Base-by-base conservation (phyloP, 2,797 vertebrate species). In the Phoxinus dragarum region DNA sequence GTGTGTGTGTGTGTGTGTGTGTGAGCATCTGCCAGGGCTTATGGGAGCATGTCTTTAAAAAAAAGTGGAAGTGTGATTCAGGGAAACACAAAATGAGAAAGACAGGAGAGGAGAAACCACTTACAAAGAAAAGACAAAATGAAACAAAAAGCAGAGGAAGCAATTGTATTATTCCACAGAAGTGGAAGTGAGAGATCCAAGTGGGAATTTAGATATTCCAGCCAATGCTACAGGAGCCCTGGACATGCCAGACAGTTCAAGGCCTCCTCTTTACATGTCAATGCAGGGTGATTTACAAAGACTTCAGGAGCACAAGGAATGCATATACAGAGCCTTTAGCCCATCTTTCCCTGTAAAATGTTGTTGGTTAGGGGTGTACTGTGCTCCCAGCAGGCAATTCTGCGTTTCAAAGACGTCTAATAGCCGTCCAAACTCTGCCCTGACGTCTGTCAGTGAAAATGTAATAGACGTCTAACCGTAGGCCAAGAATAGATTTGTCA, bases 1-100 rank as follows among this genome's bases (percentile, higher is more conserved):
- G 27, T 27, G 27, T 27, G 27, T 27, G 27, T 27, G 27, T 27
- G 27, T 27, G 27, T 56, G 72, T 83, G 61, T 84, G 61, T 49
- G 16, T 44, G 61, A 78, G 44, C 82, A 68, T 84, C 82, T 84
- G 74, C n/a, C 47, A 16, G 47, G 74, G 74, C 34, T 59, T 59
- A 56, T 68, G 36, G 44, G 14, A 78, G n/a, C 82, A 56, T 68
- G 12, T 19, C 14, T 54, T n/a, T 69, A 16, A 54, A 69, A 54
- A 69, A 76, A 34, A 67, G 54, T 82, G 27, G 34, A 76, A 77
- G 82, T 67, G 73, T 84, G 81, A 73, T 61, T 73, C 40, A 59
- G 67, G 14, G 36, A 69, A 59, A 61, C 38, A 34, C 31, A 56
- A 54, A 73, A 73, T 1, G n/a, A 73, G 31, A 66, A 36, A 27